Evolutionary conservation across 92 coral and sea anemone genomes (phyloP).

Genomic region (Bergia puertoricense): DNA sequence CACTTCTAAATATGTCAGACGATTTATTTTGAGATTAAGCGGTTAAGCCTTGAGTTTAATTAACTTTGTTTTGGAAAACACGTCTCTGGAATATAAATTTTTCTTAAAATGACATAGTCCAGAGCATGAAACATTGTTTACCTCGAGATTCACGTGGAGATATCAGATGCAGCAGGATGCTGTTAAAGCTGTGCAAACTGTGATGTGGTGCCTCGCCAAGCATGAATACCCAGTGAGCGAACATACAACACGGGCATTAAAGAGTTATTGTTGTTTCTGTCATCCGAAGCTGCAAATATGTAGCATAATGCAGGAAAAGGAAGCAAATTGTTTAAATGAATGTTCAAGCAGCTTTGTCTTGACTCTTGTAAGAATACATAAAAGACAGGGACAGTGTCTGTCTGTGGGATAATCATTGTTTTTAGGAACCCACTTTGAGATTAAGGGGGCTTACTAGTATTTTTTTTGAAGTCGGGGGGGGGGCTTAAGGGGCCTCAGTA

Average conservation of each 20-base stretch:
- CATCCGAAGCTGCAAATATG: constrained; percentile 9
- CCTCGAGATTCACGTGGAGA: constrained; percentile 1
- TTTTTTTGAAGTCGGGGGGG: too few relatives aligned
- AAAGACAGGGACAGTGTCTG: too few relatives aligned
- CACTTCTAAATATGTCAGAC: too few relatives aligned
- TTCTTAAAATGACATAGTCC: background rate
- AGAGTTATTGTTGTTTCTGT: background rate
- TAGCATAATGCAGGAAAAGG: background rate
- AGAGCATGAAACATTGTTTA: background rate
- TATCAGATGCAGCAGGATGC: background rate
- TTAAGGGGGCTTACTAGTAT: too few relatives aligned
- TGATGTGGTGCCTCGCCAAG: constrained; percentile 45
- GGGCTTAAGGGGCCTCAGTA: too few relatives aligned
- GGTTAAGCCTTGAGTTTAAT: too few relatives aligned
- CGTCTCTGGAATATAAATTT: too few relatives aligned
- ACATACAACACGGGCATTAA: constrained; percentile 25
- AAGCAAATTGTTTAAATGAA: background rate
- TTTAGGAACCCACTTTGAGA: too few relatives aligned
- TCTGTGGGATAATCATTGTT: too few relatives aligned
- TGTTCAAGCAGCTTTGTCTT: background rate
- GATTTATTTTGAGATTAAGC: too few relatives aligned
- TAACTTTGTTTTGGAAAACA: too few relatives aligned
- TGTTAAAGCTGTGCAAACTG: constrained; percentile 46
- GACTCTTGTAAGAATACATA: too few relatives aligned
- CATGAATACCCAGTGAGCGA: constrained; percentile 52